Conservation (phyloP, 2,113 vertebrate species). For the Diglossa brunneiventris region DNA sequence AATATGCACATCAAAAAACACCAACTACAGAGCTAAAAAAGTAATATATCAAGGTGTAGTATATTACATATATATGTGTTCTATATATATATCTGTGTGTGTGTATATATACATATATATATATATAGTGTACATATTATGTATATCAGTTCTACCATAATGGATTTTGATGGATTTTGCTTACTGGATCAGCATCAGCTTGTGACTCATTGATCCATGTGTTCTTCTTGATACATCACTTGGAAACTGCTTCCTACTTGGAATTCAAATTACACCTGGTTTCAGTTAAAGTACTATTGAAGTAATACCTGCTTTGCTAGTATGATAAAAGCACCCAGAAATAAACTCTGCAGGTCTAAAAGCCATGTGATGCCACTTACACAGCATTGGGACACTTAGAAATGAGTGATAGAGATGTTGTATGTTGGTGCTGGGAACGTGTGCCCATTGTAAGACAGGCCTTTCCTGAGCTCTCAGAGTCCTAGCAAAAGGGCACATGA, state of each 20-base stretch:
- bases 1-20: background rate
- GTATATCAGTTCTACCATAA: background rate
- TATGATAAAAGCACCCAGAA: background rate
- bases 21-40: background rate
- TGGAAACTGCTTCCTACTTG: background rate
- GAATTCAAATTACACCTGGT: background rate
- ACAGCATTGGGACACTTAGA: background rate
- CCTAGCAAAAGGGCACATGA: background rate
- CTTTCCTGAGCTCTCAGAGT: background rate
- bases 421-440: background rate
- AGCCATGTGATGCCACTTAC: background rate
- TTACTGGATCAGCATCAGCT: background rate
- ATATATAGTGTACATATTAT: background rate
- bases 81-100: background rate
- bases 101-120: background rate
- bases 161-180: background rate
- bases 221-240: background rate
- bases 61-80: background rate
- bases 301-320: background rate
- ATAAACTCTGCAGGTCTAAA: background rate
- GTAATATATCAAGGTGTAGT: background rate
- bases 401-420: background rate
- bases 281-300: background rate
- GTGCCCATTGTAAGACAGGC: fast-evolving
- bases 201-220: background rate